Percentiles rank a stretch among this genome's conserved stretches.
Conservation (phyloP, 2,888 invertebrate species). For the Ochropleura plecta region DNA sequence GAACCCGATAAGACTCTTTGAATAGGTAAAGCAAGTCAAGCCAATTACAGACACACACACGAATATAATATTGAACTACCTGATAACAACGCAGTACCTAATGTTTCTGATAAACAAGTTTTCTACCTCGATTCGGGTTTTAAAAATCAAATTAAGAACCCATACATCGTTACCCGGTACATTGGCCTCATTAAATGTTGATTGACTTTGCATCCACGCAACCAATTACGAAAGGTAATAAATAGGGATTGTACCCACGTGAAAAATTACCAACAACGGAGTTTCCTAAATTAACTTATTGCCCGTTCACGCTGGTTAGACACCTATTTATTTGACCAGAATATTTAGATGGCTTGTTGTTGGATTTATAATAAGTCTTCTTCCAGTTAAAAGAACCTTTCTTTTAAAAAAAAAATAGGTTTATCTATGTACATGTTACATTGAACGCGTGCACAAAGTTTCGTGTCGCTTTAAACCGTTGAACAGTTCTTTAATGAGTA, state of each 20-base stretch:
- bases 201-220: slow-evolving; percentile 40
- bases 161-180: not conserved
- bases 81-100: not conserved
- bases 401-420: too few species aligned
- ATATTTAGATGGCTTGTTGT: slow-evolving; percentile 32
- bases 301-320: not conserved
- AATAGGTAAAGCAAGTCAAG: not conserved
- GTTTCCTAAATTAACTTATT: slow-evolving; percentile 44
- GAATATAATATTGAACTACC: not conserved
- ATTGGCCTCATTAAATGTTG: slow-evolving; percentile 27
- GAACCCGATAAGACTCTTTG: not conserved
- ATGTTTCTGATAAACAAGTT: slow-evolving; percentile 12
- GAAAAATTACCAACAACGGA: slow-evolving; percentile 34
- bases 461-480: too few species aligned
- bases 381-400: too few species aligned
- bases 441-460: too few species aligned
- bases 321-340: slow-evolving; percentile 26
- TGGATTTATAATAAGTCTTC: not conserved
- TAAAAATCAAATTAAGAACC: slow-evolving; percentile 14
- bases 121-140: not conserved
- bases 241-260: slow-evolving; percentile 7
- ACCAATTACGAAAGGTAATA: slow-evolving; percentile 10
- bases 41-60: not conserved
- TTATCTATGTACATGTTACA: too few species aligned
- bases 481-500: too few species aligned